Evolutionary conservation across 2,113 vertebrate species (phyloP), one percentile per base, ranked within the genome.

Genomic region (Numida meleagris): DNA sequence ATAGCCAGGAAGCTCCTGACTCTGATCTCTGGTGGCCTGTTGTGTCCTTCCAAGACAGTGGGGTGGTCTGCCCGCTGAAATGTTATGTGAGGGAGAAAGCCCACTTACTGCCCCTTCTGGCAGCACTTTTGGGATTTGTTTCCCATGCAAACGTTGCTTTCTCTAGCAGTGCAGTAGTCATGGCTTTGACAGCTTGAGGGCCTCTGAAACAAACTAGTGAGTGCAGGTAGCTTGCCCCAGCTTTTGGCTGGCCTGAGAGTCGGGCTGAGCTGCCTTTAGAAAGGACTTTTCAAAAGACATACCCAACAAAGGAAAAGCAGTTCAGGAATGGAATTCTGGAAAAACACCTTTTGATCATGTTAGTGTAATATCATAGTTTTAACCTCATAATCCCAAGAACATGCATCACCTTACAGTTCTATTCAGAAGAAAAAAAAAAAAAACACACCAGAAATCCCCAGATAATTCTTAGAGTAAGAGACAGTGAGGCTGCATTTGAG

Each of bases 121-220:
- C 48, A 31, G 17, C 57, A 24, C 40, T 18, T 81, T 40, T 74
- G 77, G 68, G 62, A 63, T 91, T 78, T 71, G 24, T 66, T 93
- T 89, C 40, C 78, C 45, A 38, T 25, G 15, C 0, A 2, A 33
- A 11, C 33, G 5, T 76, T 66, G n/a, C 21, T 40, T 86, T 88
- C 45, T 66, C 27, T 36, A 81, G 58, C 25, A 75, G 8, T 21
- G 24, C 51, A 17, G 17, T 15, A 20, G n/a, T 58, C 0, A 0
- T 38, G 63, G 38, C 85, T 93, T 91, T 93, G 34, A 66, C 88
- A 85, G 74, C 74, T 58, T 6, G 15, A 90, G 51, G 25, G 85
- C 93, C 45, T 75, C 58, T 65, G 36, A 92, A 94, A 77, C 61
- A 65, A 72, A 68, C 25, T 2, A 3, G 5, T 33, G 36, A 79